A percentile compares a stretch with the other conserved stretches of the same genome.
Conservation (phyloP, 2,888 invertebrate genomes). For the Hymenopus coronatus region DNA sequence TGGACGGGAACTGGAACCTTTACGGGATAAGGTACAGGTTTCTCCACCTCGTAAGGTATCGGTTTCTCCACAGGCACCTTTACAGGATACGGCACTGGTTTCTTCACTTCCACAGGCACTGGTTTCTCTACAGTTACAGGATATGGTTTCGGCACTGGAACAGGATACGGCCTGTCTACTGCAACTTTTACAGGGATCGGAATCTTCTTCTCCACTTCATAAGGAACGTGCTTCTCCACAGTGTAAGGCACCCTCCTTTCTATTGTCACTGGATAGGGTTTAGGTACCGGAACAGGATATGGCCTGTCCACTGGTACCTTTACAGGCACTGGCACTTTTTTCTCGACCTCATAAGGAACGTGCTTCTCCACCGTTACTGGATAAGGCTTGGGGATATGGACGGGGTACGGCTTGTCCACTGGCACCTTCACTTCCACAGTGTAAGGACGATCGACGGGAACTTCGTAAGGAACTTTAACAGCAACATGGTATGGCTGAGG, state of each 20-base stretch:
- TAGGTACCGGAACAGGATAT: constrained; percentile 67
- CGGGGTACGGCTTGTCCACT: constrained; percentile 34
- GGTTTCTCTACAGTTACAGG: constrained; percentile 56
- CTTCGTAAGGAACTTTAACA: constrained; percentile 32
- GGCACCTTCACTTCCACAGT: constrained; percentile 34
- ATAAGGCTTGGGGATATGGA: constrained; percentile 65
- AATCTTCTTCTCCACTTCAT: constrained; percentile 39
- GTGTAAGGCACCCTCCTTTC: constrained; percentile 44
- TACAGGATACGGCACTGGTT: constrained; percentile 45
- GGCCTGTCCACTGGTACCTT: constrained; percentile 73
- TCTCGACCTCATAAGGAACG: constrained; percentile 54
- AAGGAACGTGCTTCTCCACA: constrained; percentile 58
- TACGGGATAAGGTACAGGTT: constrained; percentile 52
- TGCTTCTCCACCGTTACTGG: constrained; percentile 61
- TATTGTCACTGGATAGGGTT: constrained; percentile 61
- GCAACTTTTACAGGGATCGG: constrained; percentile 40
- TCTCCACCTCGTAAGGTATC: constrained; percentile 61
- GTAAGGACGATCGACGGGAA: constrained; percentile 34
- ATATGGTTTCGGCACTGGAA: constrained; percentile 62
- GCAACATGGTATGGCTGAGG: constrained; percentile 53
- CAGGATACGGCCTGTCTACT: constrained; percentile 56
- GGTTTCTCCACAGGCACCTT: constrained; percentile 47
- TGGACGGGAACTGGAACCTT: constrained; percentile 28
- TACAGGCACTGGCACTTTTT: constrained; percentile 49
- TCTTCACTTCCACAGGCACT: constrained; percentile 70